Evolutionary conservation across 2,113 vertebrate species (phyloP).

Genomic region (Vanacampus margaritifer): DNA sequence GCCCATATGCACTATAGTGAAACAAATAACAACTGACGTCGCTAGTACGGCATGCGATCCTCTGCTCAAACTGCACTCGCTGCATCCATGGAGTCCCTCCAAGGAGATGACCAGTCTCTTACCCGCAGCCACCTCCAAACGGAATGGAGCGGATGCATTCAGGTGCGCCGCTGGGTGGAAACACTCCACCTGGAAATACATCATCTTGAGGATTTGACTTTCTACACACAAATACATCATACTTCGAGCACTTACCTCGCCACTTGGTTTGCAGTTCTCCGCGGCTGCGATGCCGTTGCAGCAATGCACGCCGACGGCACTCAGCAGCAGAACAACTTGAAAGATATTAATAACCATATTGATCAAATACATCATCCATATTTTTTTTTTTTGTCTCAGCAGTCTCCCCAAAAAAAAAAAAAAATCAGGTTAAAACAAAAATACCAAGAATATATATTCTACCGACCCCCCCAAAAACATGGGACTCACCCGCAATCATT

Average conservation of each 20-base stretch:
- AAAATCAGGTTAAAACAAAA: background rate
- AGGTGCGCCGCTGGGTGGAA: constrained; percentile 13
- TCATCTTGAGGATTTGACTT: background rate
- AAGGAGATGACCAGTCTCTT: constrained; percentile 47
- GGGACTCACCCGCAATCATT: constrained; percentile 49
- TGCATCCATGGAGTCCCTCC: constrained; percentile 10
- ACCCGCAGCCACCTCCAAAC: constrained; percentile 17
- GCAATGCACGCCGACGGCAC: constrained; percentile 8
- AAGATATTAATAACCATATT: constrained; percentile 8
- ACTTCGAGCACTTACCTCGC: constrained; percentile 36
- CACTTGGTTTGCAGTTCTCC: constrained; percentile 12
- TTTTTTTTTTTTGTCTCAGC: background rate
- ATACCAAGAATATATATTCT: background rate
- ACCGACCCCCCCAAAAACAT: background rate
- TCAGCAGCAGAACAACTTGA: constrained; percentile 50
- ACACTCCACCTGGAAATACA: constrained; percentile 39
- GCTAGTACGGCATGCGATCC: background rate
- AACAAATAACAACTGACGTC: constrained; percentile 25
- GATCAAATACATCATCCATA: background rate
- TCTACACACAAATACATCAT: background rate
- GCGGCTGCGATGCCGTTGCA: background rate
- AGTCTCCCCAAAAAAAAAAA: background rate
- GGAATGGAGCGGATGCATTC: constrained; percentile 24
- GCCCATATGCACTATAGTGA: background rate
- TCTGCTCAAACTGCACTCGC: constrained; percentile 33